These are phyloP conservation scores for Euborellia annulipes DNA, from an alignment of 1,140 invertebrate genomes.

Conservation along the genomic window DNA sequence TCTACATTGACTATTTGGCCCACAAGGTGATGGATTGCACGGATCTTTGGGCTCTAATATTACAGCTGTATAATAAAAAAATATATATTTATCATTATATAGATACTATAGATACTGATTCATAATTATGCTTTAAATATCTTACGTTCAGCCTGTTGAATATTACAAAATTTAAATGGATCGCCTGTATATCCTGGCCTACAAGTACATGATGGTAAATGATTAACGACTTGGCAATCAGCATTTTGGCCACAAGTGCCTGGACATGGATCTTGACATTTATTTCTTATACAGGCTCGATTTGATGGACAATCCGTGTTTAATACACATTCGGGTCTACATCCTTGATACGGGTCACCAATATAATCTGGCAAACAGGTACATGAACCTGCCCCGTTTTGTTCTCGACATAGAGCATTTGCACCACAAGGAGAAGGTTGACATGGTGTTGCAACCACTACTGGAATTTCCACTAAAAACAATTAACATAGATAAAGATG, in stretches of 20 bases:
- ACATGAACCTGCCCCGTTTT: constrained; percentile 46
- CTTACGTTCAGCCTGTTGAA: constrained; percentile 7
- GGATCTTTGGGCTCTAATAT: constrained; percentile 30
- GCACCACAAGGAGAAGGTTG: constrained; percentile 51
- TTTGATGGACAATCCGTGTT: constrained; percentile 43
- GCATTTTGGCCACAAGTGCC: constrained; percentile 36
- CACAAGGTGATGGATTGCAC: constrained; percentile 54
- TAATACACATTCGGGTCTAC: constrained; percentile 41
- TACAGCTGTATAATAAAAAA: constrained; percentile 1
- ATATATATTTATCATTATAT: too few relatives aligned
- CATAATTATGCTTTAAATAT: background rate
- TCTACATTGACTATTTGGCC: constrained; percentile 47
- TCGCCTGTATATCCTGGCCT: constrained; percentile 36
- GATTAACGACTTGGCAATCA: constrained; percentile 32
- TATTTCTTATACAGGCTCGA: constrained; percentile 31
- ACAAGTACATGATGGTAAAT: constrained; percentile 40
- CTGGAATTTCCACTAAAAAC: too few relatives aligned
- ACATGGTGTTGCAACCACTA: constrained; percentile 31
- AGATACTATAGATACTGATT: background rate
- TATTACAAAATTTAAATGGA: constrained; percentile 33
- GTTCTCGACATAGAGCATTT: constrained; percentile 51
- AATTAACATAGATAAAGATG: too few relatives aligned
- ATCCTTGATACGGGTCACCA: constrained; percentile 41
- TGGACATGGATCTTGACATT: constrained; percentile 36
- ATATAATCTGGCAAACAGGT: constrained; percentile 44